Conservation (phyloP, 2,888 invertebrate species). For the Nematopogon swammerdamellus region DNA sequence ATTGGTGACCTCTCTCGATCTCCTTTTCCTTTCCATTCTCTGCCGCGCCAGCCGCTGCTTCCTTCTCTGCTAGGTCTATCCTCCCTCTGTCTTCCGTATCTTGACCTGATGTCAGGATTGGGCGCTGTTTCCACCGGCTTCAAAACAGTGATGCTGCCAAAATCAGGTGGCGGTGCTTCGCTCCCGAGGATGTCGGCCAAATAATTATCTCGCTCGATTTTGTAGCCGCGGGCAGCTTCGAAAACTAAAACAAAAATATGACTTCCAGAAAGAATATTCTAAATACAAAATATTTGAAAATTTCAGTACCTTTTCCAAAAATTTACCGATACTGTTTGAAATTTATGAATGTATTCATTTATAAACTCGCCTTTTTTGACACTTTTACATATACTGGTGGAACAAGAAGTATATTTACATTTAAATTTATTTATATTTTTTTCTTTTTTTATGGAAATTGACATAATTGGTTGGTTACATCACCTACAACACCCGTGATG, state of each 20-base stretch:
- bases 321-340: slow-evolving; percentile 7
- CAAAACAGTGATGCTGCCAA: slow-evolving; percentile 19
- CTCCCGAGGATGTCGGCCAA: slow-evolving; percentile 32
- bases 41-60: slow-evolving; percentile 8
- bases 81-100: slow-evolving; percentile 8
- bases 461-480: no score
- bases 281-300: no score
- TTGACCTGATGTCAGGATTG: neutral
- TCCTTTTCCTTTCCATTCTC: no score
- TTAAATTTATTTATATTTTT: neutral
- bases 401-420: no score
- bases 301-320: no score
- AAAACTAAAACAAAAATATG: slow-evolving; percentile 46
- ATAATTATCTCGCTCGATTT: slow-evolving; percentile 62
- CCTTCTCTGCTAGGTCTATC: slow-evolving; percentile 11
- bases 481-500: no score
- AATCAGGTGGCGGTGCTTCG: slow-evolving; percentile 19
- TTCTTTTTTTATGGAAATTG: neutral
- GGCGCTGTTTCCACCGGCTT: slow-evolving; percentile 14
- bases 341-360: no score
- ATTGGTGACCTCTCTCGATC: no score
- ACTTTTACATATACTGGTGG: no score
- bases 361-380: no score
- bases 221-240: slow-evolving; percentile 62
- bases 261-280: neutral